These are phyloP conservation scores for Meloidogyne exigua DNA, from an alignment of 1,140 invertebrate genomes.

Conservation along the genomic window DNA sequence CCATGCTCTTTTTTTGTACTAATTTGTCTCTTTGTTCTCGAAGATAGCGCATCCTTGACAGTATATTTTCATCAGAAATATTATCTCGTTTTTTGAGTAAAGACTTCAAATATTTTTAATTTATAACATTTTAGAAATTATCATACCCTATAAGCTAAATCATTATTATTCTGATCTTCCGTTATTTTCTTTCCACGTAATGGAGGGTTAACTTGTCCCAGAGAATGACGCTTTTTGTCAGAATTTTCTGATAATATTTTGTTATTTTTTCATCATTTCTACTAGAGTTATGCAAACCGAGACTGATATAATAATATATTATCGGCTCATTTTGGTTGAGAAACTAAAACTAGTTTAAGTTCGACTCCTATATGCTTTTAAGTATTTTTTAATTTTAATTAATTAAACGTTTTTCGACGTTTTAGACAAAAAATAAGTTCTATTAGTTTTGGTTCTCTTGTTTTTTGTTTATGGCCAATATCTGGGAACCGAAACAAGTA, in stretches of 20 bases:
- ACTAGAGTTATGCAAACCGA: too few species aligned
- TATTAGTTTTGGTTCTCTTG: too few species aligned
- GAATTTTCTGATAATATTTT: not conserved
- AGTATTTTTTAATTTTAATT: too few species aligned
- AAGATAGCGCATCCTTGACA: conserved; percentile 35
- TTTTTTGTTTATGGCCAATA: too few species aligned
- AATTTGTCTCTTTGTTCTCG: conserved; percentile 44
- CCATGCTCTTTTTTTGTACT: conserved; percentile 40
- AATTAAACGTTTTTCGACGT: too few species aligned
- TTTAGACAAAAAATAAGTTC: too few species aligned
- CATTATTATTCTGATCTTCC: not conserved
- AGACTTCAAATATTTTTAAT: conserved; percentile 28
- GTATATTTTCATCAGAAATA: conserved; percentile 35
- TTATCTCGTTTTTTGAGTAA: conserved; percentile 35
- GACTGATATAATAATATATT: too few species aligned
- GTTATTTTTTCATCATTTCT: not conserved
- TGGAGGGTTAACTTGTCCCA: conserved; percentile 9
- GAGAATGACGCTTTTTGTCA: conserved; percentile 7
- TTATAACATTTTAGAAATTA: not conserved
- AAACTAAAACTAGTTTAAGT: too few species aligned
- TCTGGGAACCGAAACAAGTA: too few species aligned
- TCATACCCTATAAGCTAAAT: conserved; percentile 20
- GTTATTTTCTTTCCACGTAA: conserved; percentile 13
- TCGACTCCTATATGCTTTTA: too few species aligned
- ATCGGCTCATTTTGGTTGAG: too few species aligned